Conservation (phyloP, 2,113 vertebrate species). For the Oxyruncus cristatus region DNA sequence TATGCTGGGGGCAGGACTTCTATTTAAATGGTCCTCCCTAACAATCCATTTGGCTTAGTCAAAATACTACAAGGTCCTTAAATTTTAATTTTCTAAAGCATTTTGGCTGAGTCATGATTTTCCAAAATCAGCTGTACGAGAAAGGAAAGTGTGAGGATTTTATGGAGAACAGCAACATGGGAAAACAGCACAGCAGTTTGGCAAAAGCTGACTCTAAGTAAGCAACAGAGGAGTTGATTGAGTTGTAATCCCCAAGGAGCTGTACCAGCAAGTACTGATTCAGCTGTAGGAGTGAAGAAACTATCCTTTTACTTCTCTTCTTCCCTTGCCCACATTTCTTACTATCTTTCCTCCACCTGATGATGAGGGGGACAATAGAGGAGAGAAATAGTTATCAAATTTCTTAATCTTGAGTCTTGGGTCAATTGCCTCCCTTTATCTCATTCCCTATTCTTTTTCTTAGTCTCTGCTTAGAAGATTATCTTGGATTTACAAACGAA, state of each 20-base stretch:
- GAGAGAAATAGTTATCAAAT: neutral
- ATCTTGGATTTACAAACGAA: neutral
- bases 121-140: neutral
- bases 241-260: neutral
- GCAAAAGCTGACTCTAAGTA: neutral
- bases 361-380: neutral
- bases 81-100: neutral
- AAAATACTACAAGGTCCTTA: neutral
- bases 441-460: neutral
- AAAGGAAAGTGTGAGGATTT: neutral
- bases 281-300: neutral
- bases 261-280: neutral
- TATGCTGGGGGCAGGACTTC: neutral
- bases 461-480: neutral
- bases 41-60: neutral
- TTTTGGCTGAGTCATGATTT: slow-evolving; percentile 3
- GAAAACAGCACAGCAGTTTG: neutral
- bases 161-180: neutral
- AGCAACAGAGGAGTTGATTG: neutral
- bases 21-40: neutral
- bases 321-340: neutral
- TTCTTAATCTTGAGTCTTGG: neutral
- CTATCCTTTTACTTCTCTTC: neutral
- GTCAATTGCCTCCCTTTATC: neutral
- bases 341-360: neutral